Conservation (phyloP, 2,113 vertebrate genomes). For the Phoenicopterus ruber region DNA sequence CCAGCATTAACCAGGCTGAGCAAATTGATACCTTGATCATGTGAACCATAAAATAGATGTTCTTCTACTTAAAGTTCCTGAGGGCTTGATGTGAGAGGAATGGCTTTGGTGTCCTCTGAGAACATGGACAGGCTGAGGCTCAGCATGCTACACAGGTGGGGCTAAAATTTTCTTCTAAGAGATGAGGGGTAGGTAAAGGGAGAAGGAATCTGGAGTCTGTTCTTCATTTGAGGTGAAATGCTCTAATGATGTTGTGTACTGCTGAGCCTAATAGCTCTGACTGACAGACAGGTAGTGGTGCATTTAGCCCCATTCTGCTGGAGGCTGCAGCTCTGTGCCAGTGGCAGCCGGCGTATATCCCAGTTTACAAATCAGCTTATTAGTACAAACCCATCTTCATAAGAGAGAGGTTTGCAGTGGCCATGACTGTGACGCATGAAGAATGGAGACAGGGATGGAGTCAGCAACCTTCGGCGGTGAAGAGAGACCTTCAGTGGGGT, state of each 20-base stretch:
- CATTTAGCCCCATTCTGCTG: neutral
- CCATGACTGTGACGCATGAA: neutral
- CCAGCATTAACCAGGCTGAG: neutral
- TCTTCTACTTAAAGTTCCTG: neutral
- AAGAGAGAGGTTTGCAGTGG: neutral
- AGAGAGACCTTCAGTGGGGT: neutral
- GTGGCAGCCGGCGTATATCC: neutral
- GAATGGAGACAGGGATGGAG: neutral
- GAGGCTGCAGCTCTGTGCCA: neutral
- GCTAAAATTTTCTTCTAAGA: neutral
- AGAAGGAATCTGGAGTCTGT: neutral
- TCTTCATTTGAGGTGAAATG: neutral
- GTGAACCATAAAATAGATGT: neutral
- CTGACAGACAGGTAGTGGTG: neutral
- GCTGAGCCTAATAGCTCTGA: neutral
- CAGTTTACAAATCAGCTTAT: neutral
- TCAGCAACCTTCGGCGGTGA: fast-evolving
- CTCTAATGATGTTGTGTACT: neutral
- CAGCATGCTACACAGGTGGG: no score
- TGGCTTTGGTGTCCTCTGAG: neutral
- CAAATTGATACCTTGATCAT: neutral
- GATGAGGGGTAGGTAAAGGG: neutral
- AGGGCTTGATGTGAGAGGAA: neutral
- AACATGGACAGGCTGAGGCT: neutral
- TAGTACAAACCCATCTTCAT: neutral